phyloP scores from a whole-genome alignment of 2,113 vertebrate genomes.

The Aegypius monachus region DNA sequence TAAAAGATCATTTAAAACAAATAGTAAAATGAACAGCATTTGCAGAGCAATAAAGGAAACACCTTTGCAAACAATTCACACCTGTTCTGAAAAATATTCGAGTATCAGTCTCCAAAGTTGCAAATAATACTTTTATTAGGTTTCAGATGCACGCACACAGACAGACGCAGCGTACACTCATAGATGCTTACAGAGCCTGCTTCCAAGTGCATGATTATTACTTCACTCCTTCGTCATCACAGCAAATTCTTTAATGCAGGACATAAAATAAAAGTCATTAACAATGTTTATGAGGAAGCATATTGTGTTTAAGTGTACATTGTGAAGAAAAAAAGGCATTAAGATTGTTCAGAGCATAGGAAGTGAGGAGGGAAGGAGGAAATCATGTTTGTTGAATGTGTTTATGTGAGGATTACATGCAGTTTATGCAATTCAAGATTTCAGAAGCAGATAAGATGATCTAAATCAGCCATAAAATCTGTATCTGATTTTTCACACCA shows the following conservation, averaged over 20 bases:
- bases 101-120: slow-evolving; percentile 41
- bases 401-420: slow-evolving; percentile 52
- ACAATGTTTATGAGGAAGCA: slow-evolving; percentile 65
- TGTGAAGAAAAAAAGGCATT: slow-evolving; percentile 60
- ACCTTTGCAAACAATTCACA: slow-evolving; percentile 55
- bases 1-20: slow-evolving; percentile 66
- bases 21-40: slow-evolving; percentile 63
- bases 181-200: background rate
- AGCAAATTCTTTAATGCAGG: slow-evolving; percentile 49
- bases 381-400: slow-evolving; percentile 54
- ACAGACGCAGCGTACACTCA: background rate
- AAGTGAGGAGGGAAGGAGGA: background rate
- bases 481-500: slow-evolving; percentile 47
- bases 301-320: slow-evolving; percentile 61
- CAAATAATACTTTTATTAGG: slow-evolving; percentile 59
- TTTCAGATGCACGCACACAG: slow-evolving; percentile 39
- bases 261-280: slow-evolving; percentile 64
- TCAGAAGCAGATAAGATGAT: slow-evolving; percentile 46
- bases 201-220: slow-evolving; percentile 31
- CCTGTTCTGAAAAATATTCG: slow-evolving; percentile 47
- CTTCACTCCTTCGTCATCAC: slow-evolving; percentile 51
- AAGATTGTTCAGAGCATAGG: slow-evolving; percentile 61
- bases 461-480: slow-evolving; percentile 50
- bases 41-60: slow-evolving; percentile 62
- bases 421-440: slow-evolving; percentile 42